Evolutionary conservation across 2,888 invertebrate genomes (phyloP).

Genomic region (Nemotelus nigrinus): DNA sequence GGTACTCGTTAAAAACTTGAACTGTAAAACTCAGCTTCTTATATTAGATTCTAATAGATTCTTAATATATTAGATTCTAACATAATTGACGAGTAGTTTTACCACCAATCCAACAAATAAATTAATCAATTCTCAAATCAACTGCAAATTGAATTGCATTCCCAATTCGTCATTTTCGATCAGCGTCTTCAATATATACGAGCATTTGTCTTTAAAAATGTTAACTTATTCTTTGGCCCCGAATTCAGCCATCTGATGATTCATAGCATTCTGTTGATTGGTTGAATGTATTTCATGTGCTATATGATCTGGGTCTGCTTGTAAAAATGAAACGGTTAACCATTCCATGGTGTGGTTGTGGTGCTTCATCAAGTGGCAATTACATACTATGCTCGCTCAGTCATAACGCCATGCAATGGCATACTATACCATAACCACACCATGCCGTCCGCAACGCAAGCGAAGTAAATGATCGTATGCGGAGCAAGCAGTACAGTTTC

Average conservation of each 20-base stretch:
- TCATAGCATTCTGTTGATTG: background rate
- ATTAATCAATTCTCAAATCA: too few relatives aligned
- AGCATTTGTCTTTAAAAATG: background rate
- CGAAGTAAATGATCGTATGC: too few relatives aligned
- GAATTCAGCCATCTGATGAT: constrained; percentile 4
- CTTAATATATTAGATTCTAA: too few relatives aligned
- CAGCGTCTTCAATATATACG: background rate
- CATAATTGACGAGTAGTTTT: too few relatives aligned
- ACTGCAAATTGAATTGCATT: too few relatives aligned
- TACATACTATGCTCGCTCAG: background rate
- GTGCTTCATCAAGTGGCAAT: constrained; percentile 4
- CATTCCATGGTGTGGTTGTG: background rate
- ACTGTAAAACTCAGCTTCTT: too few relatives aligned
- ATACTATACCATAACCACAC: background rate
- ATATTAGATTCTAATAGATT: too few relatives aligned
- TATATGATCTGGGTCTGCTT: background rate
- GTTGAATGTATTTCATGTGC: background rate
- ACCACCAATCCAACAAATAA: too few relatives aligned
- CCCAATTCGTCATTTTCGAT: too few relatives aligned
- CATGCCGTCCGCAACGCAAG: background rate
- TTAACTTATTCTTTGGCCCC: background rate
- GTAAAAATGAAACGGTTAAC: background rate
- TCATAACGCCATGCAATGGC: constrained; percentile 12
- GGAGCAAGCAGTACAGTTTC: too few relatives aligned
- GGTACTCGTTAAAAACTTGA: too few relatives aligned